Percentiles rank a stretch among this genome's conserved stretches.
phyloP scores from a whole-genome alignment of 2,797 vertebrate species.

The Petrocephalus schoutedeni region DNA sequence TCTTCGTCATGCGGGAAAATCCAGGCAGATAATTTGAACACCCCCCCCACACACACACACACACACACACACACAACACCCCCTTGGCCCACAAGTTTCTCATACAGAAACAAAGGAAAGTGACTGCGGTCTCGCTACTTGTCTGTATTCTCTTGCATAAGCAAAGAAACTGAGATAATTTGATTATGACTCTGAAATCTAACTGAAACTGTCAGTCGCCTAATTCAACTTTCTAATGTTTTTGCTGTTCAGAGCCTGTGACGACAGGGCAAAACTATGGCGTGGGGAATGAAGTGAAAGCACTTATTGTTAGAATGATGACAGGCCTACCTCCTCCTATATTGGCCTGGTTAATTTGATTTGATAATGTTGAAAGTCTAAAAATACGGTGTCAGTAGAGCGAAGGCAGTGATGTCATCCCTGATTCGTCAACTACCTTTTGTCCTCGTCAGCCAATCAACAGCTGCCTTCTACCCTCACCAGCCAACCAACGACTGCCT shows the following conservation, averaged over 20 bases:
- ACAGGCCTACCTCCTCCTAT: background rate
- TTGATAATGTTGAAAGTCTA: background rate
- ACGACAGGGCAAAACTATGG: background rate
- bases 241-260: background rate
- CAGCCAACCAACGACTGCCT: too few relatives aligned
- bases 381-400: background rate
- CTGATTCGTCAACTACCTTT: background rate
- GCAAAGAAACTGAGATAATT: background rate
- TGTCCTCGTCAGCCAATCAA: background rate
- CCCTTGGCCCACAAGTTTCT: background rate
- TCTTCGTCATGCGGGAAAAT: background rate
- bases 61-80: background rate
- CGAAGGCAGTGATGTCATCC: background rate
- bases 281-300: background rate
- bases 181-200: background rate
- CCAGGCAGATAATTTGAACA: background rate
- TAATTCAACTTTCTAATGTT: background rate
- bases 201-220: background rate
- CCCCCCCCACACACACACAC: background rate
- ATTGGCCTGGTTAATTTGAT: background rate
- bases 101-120: background rate
- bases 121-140: background rate
- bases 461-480: background rate
- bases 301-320: background rate
- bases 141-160: background rate